Evolutionary conservation across 2,797 vertebrate species (phyloP).

Genomic region (Falco biarmicus): DNA sequence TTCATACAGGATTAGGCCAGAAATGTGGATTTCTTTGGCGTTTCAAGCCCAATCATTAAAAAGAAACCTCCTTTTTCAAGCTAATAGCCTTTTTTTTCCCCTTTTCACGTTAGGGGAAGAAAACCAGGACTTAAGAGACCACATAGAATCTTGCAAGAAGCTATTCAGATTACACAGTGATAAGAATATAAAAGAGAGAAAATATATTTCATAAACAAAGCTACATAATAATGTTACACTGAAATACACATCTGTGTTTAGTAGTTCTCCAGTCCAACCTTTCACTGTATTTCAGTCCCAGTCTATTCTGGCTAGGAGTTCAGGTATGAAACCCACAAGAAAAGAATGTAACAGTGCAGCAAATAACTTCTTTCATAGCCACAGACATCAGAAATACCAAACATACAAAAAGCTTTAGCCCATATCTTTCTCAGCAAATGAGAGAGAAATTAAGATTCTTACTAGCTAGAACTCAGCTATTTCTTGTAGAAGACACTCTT

Average conservation of each 20-base stretch:
- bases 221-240: neutral
- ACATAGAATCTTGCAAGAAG: neutral
- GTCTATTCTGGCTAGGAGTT: neutral
- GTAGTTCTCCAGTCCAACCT: neutral
- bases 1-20: slow-evolving; percentile 16
- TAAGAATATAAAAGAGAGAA: neutral
- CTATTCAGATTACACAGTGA: neutral
- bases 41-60: slow-evolving; percentile 5
- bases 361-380: neutral
- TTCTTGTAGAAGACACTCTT: neutral
- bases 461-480: neutral
- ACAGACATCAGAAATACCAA: neutral
- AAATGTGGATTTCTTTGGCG: neutral
- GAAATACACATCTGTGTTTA: neutral
- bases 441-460: neutral
- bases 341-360: neutral
- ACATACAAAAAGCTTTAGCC: neutral
- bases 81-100: neutral
- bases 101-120: neutral
- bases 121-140: neutral
- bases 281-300: neutral
- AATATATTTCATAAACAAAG: neutral
- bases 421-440: neutral
- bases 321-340: neutral
- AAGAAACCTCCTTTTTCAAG: neutral